These are phyloP conservation scores for Bhutanitis thaidina DNA, from an alignment of 2,888 invertebrate genomes.

Conservation along the genomic window DNA sequence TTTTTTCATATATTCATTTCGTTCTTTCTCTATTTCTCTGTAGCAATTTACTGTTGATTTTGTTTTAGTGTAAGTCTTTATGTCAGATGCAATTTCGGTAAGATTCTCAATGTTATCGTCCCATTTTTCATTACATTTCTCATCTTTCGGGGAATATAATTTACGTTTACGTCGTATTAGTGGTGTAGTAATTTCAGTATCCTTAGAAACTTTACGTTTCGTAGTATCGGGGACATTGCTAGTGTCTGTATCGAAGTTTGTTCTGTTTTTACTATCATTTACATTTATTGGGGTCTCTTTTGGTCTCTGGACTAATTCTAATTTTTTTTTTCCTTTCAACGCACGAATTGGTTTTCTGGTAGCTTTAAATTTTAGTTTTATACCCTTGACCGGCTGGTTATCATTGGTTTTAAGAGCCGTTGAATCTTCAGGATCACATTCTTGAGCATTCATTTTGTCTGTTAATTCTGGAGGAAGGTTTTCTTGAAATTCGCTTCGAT, in stretches of 20 bases:
- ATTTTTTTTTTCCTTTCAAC: conserved; percentile 30
- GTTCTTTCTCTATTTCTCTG: conserved; percentile 54
- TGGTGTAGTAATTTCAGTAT: conserved; percentile 22
- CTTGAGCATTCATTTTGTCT: background rate
- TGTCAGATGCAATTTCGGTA: conserved; percentile 1
- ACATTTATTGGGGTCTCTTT: conserved; percentile 5
- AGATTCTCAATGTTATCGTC: conserved; percentile 25
- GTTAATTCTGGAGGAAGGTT: background rate
- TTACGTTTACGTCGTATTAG: conserved; percentile 49
- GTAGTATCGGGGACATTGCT: background rate
- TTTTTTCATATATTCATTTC: conserved; percentile 35
- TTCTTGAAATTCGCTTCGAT: conserved; percentile 3
- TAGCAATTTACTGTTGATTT: conserved; percentile 42
- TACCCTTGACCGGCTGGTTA: conserved; percentile 19
- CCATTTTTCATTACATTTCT: conserved; percentile 28
- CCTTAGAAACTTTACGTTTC: conserved; percentile 1
- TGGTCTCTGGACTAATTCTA: conserved; percentile 32
- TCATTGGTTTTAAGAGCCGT: conserved; percentile 18
- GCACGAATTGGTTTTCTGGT: conserved; percentile 4
- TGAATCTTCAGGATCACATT: conserved; percentile 3
- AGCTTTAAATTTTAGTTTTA: conserved; percentile 23
- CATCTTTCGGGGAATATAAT: conserved; percentile 60
- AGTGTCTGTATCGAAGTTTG: conserved; percentile 20
- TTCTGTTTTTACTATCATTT: conserved; percentile 9
- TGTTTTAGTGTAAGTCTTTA: conserved; percentile 30